Evolutionary conservation across 2,888 invertebrate genomes (phyloP), one percentile per base, ranked within the genome.

Genomic region (Cryptus viduatorius): DNA sequence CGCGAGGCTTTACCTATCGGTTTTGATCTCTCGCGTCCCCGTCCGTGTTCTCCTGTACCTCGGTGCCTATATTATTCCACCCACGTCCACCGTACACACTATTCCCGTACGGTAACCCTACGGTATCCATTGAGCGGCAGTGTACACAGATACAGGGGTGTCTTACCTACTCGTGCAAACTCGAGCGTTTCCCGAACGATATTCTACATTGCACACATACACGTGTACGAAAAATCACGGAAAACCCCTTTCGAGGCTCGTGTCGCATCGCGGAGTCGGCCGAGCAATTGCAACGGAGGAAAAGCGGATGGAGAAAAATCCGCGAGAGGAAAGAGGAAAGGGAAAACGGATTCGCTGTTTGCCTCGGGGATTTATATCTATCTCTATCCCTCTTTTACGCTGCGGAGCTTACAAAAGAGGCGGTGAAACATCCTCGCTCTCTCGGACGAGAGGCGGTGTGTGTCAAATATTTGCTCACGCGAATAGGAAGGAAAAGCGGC

Each of bases 381-480:
- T 71, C 72, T 64, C 19, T 37, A 29, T 77, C 24, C 24, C 59
- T 68, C 76, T 64, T 76, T 42, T 37, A 2, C 68, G n/a, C 29
- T 16, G 59, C 8, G 64, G 5, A 81, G 50, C n/a, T 14, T 1
- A 37, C 37, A 37, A 37, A 37, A 29, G 46, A 78, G 67, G 73
- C 64, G 31, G 50, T 73, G 53, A 48, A 64, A 44, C 31, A 78
- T 56, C 61, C 65, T 7, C 53, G 24, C 44, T 44, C 37, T 12
- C 10, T 42, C 69, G 16, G 14, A 59, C 29, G 61, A 12, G 42
- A 4, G 42, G 61, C 59, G 37, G 46, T 71, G 44, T 80, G 72
- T 61, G 82, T 73, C 69, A 78, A 82, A 81, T 81, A 82, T 84
- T 84, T 82, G 78, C 82, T 69, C 61, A 37, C 37, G 84, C 61